Conservation (phyloP, 2,888 invertebrate species). For the Lepidochitona cinerea region DNA sequence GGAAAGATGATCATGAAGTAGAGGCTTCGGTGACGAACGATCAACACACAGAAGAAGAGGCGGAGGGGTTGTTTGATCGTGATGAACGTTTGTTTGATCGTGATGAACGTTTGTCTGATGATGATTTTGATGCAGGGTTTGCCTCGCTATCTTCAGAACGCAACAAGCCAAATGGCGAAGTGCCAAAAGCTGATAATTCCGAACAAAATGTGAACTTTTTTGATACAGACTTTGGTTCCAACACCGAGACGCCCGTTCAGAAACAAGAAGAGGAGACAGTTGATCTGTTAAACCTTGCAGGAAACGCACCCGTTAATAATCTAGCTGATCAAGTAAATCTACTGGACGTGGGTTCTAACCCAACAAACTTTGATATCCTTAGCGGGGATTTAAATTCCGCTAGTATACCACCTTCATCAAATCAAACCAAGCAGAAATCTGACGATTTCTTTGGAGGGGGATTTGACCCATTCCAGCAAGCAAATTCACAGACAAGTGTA, state of each 20-base stretch:
- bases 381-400: conserved; percentile 23
- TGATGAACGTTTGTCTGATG: conserved; percentile 5
- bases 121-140: conserved; percentile 58
- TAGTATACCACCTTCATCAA: background rate
- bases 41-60: background rate
- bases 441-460: conserved; percentile 25
- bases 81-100: too few relatives aligned
- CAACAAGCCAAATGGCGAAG: conserved; percentile 8
- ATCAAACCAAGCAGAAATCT: background rate
- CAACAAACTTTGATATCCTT: conserved; percentile 56
- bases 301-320: conserved; percentile 10
- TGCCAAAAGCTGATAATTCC: background rate
- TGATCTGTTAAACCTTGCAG: conserved; percentile 53
- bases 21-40: background rate
- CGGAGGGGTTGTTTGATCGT: background rate
- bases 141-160: conserved; percentile 40
- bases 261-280: conserved; percentile 1
- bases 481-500: conserved; percentile 20
- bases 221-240: background rate
- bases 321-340: conserved; percentile 41
- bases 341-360: conserved; percentile 43
- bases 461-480: conserved; percentile 64
- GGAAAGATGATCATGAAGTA: conserved; percentile 25
- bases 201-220: background rate
- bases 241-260: background rate